phyloP scores from a whole-genome alignment of 2,113 vertebrate species.

The Erpornis zantholeuca region DNA sequence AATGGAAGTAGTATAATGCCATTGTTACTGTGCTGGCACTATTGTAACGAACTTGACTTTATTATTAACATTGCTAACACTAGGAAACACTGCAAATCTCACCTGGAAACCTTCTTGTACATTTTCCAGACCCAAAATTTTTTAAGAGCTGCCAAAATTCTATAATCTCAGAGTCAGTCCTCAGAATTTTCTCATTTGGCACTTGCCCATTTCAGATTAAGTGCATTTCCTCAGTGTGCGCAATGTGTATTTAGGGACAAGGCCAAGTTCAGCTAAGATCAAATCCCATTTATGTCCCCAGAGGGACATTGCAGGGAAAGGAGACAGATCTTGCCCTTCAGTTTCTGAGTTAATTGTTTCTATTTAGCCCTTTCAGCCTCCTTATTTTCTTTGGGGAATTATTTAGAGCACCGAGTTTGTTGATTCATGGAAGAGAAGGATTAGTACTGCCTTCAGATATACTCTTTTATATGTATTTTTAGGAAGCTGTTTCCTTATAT shows the following conservation, averaged over 20 bases:
- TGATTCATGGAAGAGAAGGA: neutral
- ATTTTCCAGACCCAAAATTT: neutral
- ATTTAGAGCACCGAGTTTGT: neutral
- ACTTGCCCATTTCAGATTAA: neutral
- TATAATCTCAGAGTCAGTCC: neutral
- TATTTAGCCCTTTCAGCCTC: neutral
- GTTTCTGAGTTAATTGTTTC: neutral
- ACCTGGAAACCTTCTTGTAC: neutral
- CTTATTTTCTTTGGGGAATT: neutral
- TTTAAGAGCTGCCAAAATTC: neutral
- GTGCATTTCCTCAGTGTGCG: neutral
- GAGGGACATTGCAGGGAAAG: neutral
- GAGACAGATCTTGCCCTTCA: neutral
- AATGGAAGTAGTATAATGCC: neutral
- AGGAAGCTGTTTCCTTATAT: neutral
- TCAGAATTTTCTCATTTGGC: neutral
- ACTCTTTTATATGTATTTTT: neutral
- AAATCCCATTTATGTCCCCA: neutral
- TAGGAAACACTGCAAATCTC: neutral
- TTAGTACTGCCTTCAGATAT: neutral
- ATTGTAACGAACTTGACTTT: neutral
- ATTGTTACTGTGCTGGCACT: neutral
- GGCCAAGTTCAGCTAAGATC: neutral
- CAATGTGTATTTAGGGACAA: neutral
- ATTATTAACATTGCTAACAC: neutral